Evolutionary conservation across 2,888 invertebrate species (phyloP), one percentile per base, ranked within the genome.

Genomic region (Dryocosmus kuriphilus): DNA sequence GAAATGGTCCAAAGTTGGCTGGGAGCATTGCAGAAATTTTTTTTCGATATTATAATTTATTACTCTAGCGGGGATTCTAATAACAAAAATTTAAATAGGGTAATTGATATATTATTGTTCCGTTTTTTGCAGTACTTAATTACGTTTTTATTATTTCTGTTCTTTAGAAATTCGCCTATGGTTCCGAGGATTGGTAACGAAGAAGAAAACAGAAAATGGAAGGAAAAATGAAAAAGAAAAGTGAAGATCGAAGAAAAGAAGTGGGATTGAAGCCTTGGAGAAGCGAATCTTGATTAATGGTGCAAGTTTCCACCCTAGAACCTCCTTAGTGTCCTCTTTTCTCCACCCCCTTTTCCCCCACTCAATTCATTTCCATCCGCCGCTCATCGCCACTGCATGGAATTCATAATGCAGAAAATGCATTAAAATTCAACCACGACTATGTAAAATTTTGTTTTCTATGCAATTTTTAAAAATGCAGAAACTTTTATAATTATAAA

Each of bases 281-380:
- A 89, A 88, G 89, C 87, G 89, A 89, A 90, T 89, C 89, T 88
- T 90, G 90, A 90, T 90, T 90, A 90, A 90, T 90, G 88, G 89
- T 83, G 85, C 87, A 90, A 90, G 86, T 90, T 90, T 88, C 85
- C 85, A 74, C 77, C 16, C 51, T 77, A 46, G 61, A 60, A 74
- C 74, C 74, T 74, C 27, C 74, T 22, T 60, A 11, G 60, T 60
- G n/a, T 75, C 79, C 76, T 77, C 77, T 77, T 62, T 61, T 41
- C 71, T 67, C 62, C 55, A 73, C 75, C 60, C 73, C 75, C 60
- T 32, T 35, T 27, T 75, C 75, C 77, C 74, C 77, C 79, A 75
- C 63, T 63, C 55, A 73, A 55, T 78, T 79, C 79, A 81, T 79
- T 80, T 80, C 73, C 77, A 76, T 57, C 75, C 73, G 41, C 67